Conservation (phyloP, 2,113 vertebrate genomes). For the Hepsetus odoe region DNA sequence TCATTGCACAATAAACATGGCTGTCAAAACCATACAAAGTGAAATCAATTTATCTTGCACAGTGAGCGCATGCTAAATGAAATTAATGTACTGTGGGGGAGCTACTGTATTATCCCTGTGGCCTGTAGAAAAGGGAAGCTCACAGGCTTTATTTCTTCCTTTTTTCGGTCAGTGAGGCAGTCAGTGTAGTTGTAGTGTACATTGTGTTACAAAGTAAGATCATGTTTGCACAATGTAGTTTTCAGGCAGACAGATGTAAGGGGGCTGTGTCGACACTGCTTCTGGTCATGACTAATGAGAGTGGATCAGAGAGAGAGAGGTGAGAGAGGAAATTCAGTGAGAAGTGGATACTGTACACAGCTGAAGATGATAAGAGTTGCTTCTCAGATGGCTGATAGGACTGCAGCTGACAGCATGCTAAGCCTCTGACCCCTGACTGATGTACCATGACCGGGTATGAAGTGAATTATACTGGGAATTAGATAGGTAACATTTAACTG, state of each 20-base stretch:
- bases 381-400: conserved; percentile 8
- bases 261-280: neutral
- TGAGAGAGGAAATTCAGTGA: neutral
- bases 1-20: conserved; percentile 99
- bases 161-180: neutral
- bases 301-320: neutral
- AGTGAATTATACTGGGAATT: conserved; percentile 23
- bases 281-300: conserved; percentile 8
- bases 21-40: conserved; percentile 98
- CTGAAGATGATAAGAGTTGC: neutral
- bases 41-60: conserved; percentile 99
- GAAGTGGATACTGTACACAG: neutral
- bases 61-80: conserved; percentile 98
- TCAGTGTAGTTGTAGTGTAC: conserved; percentile 10
- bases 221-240: neutral
- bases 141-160: conserved; percentile 48
- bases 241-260: conserved; percentile 2
- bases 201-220: conserved; percentile 16
- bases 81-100: conserved; percentile 95
- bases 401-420: neutral
- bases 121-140: conserved; percentile 61
- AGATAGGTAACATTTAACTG: conserved; percentile 46
- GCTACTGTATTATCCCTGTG: conserved; percentile 87
- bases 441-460: conserved; percentile 43
- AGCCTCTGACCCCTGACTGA: conserved; percentile 19